These are phyloP conservation scores for Luscinia luscinia DNA, from an alignment of 2,797 vertebrate genomes.

Conservation along the genomic window DNA sequence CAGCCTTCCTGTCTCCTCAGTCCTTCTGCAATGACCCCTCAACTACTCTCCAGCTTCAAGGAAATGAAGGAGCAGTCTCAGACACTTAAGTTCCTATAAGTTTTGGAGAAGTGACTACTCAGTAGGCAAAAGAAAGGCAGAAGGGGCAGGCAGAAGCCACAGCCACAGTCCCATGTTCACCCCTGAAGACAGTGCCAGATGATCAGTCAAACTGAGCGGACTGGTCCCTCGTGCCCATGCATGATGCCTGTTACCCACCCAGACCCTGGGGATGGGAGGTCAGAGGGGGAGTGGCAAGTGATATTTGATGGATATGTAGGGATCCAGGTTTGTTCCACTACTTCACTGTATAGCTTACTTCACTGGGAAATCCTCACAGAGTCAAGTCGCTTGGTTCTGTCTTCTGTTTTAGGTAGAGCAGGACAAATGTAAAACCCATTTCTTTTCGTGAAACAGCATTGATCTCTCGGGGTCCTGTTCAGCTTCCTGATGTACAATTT, in stretches of 20 bases:
- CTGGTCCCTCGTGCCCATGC: fast-evolving
- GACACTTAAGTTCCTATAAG: background rate
- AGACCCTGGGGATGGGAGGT: fast-evolving
- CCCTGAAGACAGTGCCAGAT: background rate
- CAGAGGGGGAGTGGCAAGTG: background rate
- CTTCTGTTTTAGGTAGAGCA: background rate
- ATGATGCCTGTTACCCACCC: background rate
- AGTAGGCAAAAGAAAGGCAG: background rate
- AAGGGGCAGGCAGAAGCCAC: background rate
- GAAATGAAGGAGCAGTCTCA: background rate
- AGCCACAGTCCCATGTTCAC: background rate
- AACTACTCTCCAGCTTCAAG: background rate
- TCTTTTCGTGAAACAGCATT: background rate
- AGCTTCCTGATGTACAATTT: background rate
- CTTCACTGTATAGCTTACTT: background rate
- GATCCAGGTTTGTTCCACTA: background rate
- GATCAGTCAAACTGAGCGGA: background rate
- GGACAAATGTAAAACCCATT: background rate
- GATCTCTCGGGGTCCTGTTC: fast-evolving
- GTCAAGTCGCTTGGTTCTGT: background rate
- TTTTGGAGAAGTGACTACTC: background rate
- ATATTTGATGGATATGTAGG: background rate
- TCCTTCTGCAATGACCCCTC: background rate
- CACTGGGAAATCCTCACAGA: background rate
- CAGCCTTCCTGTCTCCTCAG: background rate